Evolutionary conservation across 1,140 invertebrate species (phyloP).

Genomic region (Rhopalosiphum maidis): DNA sequence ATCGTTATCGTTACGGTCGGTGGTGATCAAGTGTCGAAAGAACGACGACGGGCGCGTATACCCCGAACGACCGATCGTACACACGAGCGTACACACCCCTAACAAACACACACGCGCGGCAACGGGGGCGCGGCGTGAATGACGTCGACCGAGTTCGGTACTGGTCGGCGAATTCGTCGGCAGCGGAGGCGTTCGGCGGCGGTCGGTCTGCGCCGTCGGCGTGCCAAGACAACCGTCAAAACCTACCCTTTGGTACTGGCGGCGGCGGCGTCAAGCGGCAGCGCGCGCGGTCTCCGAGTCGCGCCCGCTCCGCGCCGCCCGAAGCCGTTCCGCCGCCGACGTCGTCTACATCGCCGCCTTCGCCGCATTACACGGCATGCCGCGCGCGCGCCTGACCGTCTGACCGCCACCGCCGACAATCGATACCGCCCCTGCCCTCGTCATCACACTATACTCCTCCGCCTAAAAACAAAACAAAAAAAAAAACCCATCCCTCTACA

Average conservation of each 20-base stretch:
- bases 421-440: not conserved
- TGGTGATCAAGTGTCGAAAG: not conserved
- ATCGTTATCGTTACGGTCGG: not conserved
- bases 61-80: not conserved
- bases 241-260: not conserved
- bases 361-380: not conserved
- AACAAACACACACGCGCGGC: slow-evolving; percentile 5
- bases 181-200: slow-evolving; percentile 6
- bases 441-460: not conserved
- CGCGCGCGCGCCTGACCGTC: slow-evolving; percentile 26
- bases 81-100: slow-evolving; percentile 11
- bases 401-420: not conserved
- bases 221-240: slow-evolving; percentile 14
- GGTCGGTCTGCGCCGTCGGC: not conserved
- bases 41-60: not conserved
- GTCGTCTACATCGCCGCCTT: not conserved
- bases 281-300: not conserved
- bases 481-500: not conserved
- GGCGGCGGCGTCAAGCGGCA: not conserved
- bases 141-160: slow-evolving; percentile 9
- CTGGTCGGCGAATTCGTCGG: not conserved
- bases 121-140: slow-evolving; percentile 8
- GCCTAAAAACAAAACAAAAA: not conserved
- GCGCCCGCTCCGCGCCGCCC: not conserved
- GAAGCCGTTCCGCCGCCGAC: no score